Conservation (phyloP, 2,888 invertebrate genomes). For the Torymus aiolomorphi region DNA sequence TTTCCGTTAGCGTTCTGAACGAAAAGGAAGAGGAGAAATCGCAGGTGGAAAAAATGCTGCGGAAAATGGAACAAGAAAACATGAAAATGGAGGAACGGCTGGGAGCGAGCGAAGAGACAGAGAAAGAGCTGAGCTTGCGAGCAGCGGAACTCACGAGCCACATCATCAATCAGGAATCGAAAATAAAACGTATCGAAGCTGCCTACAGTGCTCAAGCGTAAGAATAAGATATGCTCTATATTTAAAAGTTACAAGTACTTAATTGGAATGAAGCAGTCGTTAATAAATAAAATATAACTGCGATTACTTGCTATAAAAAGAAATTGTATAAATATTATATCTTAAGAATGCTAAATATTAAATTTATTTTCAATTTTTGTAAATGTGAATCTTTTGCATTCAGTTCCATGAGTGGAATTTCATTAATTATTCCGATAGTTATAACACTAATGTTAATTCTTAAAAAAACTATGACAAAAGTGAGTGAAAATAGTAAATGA, state of each 20-base stretch:
- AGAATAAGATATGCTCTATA: slow-evolving; percentile 15
- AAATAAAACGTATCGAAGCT: slow-evolving; percentile 66
- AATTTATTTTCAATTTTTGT: too few species aligned
- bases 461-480: too few species aligned
- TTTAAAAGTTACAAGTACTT: not conserved
- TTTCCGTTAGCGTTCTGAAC: slow-evolving; percentile 15
- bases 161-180: slow-evolving; percentile 66
- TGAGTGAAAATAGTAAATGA: too few species aligned
- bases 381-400: too few species aligned
- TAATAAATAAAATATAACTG: too few species aligned
- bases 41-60: slow-evolving; percentile 29
- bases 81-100: slow-evolving; percentile 62
- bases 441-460: too few species aligned
- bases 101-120: slow-evolving; percentile 62
- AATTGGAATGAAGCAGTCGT: not conserved
- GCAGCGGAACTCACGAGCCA: slow-evolving; percentile 63
- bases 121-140: slow-evolving; percentile 61
- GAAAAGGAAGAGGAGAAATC: slow-evolving; percentile 57
- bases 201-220: slow-evolving; percentile 68
- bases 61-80: slow-evolving; percentile 59
- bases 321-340: too few species aligned
- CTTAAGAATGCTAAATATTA: too few species aligned
- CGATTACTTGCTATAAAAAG: too few species aligned
- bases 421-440: too few species aligned
- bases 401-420: too few species aligned